A percentile compares a stretch with the other conserved stretches of the same genome.
Conservation (phyloP, 2,113 vertebrate genomes). For the Barnardius zonarius region DNA sequence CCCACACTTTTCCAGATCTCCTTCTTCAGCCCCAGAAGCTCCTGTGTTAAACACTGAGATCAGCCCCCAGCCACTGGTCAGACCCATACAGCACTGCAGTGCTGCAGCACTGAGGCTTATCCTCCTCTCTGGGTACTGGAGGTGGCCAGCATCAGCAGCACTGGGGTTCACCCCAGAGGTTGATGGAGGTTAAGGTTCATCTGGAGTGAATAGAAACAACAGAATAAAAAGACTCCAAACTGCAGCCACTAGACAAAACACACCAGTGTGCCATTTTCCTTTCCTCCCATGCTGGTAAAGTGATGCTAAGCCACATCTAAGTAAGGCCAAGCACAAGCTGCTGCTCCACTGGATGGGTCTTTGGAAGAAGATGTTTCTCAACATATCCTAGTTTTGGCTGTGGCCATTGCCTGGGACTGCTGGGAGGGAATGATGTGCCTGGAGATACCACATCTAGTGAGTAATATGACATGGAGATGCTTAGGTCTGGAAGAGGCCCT, state of each 20-base stretch:
- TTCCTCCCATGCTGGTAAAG: neutral
- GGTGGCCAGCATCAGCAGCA: neutral
- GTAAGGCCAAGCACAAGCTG: neutral
- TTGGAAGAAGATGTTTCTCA: neutral
- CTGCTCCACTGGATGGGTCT: neutral
- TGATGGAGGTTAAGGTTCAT: neutral
- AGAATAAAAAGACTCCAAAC: neutral
- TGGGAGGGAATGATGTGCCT: neutral
- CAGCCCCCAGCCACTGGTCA: neutral
- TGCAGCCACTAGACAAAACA: neutral
- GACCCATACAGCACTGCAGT: no score
- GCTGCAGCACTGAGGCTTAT: neutral
- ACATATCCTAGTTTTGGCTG: neutral
- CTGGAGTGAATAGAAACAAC: neutral
- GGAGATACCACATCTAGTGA: accelerated
- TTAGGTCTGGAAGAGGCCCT: neutral
- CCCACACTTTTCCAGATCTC: accelerated
- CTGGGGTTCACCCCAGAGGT: accelerated
- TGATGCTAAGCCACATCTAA: neutral
- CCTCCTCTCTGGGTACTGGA: neutral
- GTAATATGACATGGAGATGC: neutral
- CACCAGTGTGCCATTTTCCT: neutral
- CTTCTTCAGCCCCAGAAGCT: neutral
- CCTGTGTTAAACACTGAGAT: neutral
- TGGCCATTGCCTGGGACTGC: neutral